Base-by-base conservation (phyloP, 2,797 vertebrate species). In the Somateria mollissima region DNA sequence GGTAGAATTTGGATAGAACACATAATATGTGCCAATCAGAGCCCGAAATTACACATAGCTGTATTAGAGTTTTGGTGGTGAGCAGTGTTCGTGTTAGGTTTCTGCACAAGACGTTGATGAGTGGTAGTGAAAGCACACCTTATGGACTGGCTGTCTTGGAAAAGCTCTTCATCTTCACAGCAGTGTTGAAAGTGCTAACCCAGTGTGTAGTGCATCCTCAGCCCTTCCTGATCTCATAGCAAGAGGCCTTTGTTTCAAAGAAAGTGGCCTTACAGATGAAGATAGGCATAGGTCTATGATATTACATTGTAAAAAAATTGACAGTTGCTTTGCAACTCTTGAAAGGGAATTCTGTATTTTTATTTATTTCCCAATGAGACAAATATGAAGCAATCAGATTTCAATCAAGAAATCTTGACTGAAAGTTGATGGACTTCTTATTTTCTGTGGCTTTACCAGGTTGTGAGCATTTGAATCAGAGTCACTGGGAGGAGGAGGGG, bases 131-230 rank as follows among this genome's bases (percentile, higher is more conserved):
- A 41, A 86, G 11, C 36, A 57, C 32, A 54, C 41, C 5, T 43
- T 19, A 6, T 11, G 8, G 53, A 14, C 34, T 30, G 61, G 6
- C 19, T 84, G 17, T 18, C 17, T 36, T n/a, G 45, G 21, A 49
- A 87, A 49, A 67, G n/a, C 70, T 47, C 21, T 36, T 78, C 19
- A 24, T 20, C 39, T 70, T 54, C 13, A 32, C 61, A 60, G 11
- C 39, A 71, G 8, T 32, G 24, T 1, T 76, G 67, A 21, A 30
- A 65, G 47, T 1, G 57, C 66, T 20, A 32, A 8, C 0, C 3
- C 25, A 7, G 0, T 1, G 27, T 45, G 19, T 10, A 36, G 24
- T 2, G 36, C 64, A 43, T 61, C 24, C 45, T 62, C 67, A 36
- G 18, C n/a, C 84, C 81, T 49, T 62, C 57, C 34, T 62, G 34